Conservation (phyloP, 2,888 invertebrate species). For the Formica aserva region DNA sequence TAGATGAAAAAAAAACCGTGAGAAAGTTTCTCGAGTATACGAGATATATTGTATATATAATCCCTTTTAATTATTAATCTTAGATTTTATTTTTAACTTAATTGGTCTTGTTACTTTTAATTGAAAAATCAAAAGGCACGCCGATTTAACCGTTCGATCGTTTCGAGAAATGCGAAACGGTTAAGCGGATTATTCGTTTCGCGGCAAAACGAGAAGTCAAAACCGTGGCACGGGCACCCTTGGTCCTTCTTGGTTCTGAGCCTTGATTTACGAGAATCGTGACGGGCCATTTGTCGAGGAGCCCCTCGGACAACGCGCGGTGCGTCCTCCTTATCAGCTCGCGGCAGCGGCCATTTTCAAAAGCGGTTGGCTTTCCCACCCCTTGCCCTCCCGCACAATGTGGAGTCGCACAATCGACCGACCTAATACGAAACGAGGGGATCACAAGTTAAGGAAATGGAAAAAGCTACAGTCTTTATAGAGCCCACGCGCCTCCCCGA, state of each 20-base stretch:
- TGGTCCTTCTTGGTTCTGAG: slow-evolving; percentile 72
- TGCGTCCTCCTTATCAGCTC: slow-evolving; percentile 77
- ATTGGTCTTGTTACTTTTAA: not conserved
- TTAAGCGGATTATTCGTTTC: slow-evolving; percentile 74
- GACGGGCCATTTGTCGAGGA: slow-evolving; percentile 85
- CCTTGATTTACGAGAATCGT: slow-evolving; percentile 85
- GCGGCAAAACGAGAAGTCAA: slow-evolving; percentile 67
- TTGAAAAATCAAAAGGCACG: slow-evolving; percentile 37
- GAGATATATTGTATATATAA: not conserved
- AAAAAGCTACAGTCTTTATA: slow-evolving; percentile 48
- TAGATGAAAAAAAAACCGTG: not conserved
- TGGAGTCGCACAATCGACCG: slow-evolving; percentile 49
- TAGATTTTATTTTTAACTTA: not conserved
- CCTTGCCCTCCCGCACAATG: slow-evolving; percentile 39
- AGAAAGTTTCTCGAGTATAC: not conserved
- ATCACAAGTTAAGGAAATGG: slow-evolving; percentile 30
- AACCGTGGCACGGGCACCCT: slow-evolving; percentile 53
- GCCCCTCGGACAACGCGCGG: slow-evolving; percentile 78
- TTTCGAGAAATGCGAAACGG: slow-evolving; percentile 51
- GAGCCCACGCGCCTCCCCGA: slow-evolving; percentile 11
- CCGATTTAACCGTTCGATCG: slow-evolving; percentile 59
- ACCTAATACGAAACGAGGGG: slow-evolving; percentile 57
- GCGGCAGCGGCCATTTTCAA: slow-evolving; percentile 83
- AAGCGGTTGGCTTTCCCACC: slow-evolving; percentile 69
- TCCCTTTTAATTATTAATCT: not conserved